phyloP scores from a whole-genome alignment of 2,797 vertebrate species.

The Sciurus vulgaris region DNA sequence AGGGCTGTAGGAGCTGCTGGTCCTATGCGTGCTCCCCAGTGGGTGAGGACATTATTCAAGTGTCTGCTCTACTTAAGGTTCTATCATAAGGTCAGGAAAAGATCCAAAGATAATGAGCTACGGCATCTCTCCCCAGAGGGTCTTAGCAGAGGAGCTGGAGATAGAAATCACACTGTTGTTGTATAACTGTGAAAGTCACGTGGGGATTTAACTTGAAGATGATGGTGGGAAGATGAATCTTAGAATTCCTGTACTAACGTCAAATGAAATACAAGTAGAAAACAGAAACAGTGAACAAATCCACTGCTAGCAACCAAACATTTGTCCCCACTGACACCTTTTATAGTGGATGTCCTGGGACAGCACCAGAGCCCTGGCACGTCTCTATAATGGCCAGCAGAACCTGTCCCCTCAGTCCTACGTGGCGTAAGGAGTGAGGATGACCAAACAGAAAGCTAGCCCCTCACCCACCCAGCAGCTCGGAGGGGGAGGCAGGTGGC shows the following conservation, averaged over 20 bases:
- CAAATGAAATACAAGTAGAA: background rate
- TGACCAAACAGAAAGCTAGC: rapidly evolving
- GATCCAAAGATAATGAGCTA: background rate
- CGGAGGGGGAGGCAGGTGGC: rapidly evolving
- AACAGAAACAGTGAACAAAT: background rate
- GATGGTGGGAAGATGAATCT: background rate
- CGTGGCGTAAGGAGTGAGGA: background rate
- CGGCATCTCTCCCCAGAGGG: background rate
- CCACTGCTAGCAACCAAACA: too few species aligned
- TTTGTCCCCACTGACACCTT: too few species aligned
- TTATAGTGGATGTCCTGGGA: rapidly evolving
- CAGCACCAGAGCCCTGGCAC: too few species aligned
- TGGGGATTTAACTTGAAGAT: background rate
- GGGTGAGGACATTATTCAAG: background rate
- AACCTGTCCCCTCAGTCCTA: too few species aligned
- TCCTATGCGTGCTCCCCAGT: background rate
- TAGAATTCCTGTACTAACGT: background rate
- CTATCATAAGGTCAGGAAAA: background rate
- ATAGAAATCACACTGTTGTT: background rate
- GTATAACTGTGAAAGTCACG: background rate
- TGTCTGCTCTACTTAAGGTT: background rate
- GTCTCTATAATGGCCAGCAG: rapidly evolving
- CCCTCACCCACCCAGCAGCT: rapidly evolving
- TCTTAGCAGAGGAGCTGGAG: background rate
- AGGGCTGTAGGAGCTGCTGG: background rate